These are phyloP conservation scores for Smithornis capensis DNA, from an alignment of 2,113 vertebrate genomes.

Conservation along the genomic window DNA sequence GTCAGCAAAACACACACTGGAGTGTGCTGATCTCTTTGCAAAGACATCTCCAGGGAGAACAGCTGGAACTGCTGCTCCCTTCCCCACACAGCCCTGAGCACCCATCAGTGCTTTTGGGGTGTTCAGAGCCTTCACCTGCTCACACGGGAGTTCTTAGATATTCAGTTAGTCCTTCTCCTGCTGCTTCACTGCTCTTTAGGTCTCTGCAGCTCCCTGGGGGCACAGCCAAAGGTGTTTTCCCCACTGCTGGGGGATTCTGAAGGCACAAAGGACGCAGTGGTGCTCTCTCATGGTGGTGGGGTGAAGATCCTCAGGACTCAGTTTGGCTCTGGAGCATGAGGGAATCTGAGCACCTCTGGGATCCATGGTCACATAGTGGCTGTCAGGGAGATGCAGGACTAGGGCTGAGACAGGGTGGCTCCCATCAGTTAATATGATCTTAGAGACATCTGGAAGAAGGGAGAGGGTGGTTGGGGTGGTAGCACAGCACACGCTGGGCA, in stretches of 20 bases:
- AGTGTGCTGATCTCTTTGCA: neutral
- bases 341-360: neutral
- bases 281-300: neutral
- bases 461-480: neutral
- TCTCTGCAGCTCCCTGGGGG: neutral
- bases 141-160: fast-evolving
- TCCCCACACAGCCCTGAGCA: fast-evolving
- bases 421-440: neutral
- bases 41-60: neutral
- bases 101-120: fast-evolving
- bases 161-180: neutral
- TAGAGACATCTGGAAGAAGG: neutral
- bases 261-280: neutral
- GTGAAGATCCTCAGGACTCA: neutral
- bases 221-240: neutral
- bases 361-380: neutral
- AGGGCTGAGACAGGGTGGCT: neutral
- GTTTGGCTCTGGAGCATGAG: neutral
- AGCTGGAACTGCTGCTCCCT: neutral
- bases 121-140: neutral
- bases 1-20: neutral
- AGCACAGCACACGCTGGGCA: neutral
- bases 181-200: neutral
- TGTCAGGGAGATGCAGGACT: neutral
- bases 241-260: neutral